Base-by-base conservation (phyloP, 2,113 vertebrate genomes). In the Misgurnus anguillicaudatus region DNA sequence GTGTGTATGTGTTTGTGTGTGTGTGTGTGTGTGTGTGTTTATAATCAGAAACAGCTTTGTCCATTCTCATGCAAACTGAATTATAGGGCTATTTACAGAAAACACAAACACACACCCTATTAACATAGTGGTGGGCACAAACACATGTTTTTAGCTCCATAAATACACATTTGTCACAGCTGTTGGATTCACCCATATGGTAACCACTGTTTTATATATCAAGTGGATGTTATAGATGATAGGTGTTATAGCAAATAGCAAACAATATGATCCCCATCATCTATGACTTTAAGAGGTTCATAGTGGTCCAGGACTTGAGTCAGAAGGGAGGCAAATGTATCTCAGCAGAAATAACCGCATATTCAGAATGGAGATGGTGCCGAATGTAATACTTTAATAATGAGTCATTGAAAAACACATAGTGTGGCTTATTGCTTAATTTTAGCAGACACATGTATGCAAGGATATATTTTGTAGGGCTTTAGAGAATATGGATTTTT, bases 51-150 rank as follows among this genome's bases (percentile, higher is more conserved):
- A 64, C 21, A 64, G 24, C 66, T 72, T 57, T 66, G 14, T 42
- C 47, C 57, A 63, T 58, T 72, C 69, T 72, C 69, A 72, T 72
- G 69, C 69, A 58, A 58, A 42, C 53, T 58, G 53, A 57, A 72
- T 72, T 72, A 72, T 42, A 6, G 36, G 36, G 5, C 36, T 14
- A 72, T 72, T 72, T 42, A 70, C 67, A 70, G 45, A 69, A 69
- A 70, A 70, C 48, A 53, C 47, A 70, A 51, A 70, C 53, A 58
- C 36, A 41, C 53, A 72, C 39, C 6, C 69, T 58, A 42, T 58
- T 58, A 9, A 58, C 53, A 16, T 14, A 58, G 53, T 58, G 53
- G 51, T 58, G 38, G n/a, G n/a, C 38, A 21, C 11, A 58, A 58
- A 72, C 70, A 72, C 4, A 41, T 8, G 36, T 21, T 58, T 72